Conservation (phyloP, 1,140 invertebrate species). For the Euwallacea fornicatus region DNA sequence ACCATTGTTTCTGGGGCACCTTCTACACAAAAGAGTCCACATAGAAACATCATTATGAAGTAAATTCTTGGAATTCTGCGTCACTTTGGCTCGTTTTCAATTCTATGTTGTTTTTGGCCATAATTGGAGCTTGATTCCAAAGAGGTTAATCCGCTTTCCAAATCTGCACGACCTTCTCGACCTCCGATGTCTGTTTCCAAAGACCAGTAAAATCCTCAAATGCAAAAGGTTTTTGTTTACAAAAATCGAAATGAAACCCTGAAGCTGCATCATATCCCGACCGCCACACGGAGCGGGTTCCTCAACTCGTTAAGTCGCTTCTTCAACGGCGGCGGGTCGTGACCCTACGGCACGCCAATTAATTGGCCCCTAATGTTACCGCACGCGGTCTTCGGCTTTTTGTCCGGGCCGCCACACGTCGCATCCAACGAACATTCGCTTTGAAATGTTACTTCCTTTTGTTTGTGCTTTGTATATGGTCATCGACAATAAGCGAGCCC, state of each 20-base stretch:
- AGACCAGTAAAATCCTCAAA: not conserved
- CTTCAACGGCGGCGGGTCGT: constrained; percentile 33
- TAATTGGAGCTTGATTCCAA: too few species aligned
- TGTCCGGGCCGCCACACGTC: constrained; percentile 31
- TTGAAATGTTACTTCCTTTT: not conserved
- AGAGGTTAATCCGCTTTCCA: too few species aligned
- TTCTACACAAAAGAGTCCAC: too few species aligned
- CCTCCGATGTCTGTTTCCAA: too few species aligned
- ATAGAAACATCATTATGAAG: too few species aligned
- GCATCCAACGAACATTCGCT: not conserved
- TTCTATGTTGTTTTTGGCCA: too few species aligned
- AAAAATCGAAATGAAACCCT: not conserved
- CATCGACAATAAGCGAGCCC: too few species aligned
- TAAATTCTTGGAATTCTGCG: too few species aligned
- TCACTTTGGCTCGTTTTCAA: too few species aligned
- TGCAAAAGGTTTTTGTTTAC: not conserved
- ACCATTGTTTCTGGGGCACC: too few species aligned
- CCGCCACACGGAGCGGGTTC: constrained; percentile 5
- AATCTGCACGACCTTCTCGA: too few species aligned
- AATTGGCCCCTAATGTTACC: constrained; percentile 37
- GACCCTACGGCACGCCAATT: constrained; percentile 36
- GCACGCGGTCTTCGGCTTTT: constrained; percentile 24
- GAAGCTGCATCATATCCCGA: not conserved
- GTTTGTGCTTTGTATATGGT: too few species aligned
- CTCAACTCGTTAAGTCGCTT: constrained; percentile 31